These are phyloP conservation scores for Drosophila ananassae DNA, from an alignment of 1,140 invertebrate species.

Conservation along the genomic window DNA sequence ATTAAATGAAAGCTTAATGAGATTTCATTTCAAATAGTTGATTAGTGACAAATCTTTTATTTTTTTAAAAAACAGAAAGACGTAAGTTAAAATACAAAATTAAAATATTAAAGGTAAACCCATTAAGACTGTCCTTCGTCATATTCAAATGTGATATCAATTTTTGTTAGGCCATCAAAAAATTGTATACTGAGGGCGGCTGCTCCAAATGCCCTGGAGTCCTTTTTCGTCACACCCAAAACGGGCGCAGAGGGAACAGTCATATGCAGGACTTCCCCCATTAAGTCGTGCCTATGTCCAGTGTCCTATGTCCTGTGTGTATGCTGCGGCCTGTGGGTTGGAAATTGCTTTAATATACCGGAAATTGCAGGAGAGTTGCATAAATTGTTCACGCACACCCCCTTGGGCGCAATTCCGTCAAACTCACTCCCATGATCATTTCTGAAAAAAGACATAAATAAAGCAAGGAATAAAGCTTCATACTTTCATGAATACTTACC, in stretches of 20 bases:
- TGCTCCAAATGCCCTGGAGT: conserved; percentile 56
- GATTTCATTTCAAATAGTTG: conserved; percentile 1
- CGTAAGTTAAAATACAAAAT: not conserved
- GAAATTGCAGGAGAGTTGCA: conserved; percentile 81
- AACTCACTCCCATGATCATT: conserved; percentile 57
- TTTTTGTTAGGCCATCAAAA: conserved; percentile 16
- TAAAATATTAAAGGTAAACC: not conserved
- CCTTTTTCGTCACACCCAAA: conserved; percentile 57
- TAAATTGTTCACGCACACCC: conserved; percentile 80
- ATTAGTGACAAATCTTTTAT: too few relatives aligned
- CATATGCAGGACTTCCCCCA: conserved; percentile 68
- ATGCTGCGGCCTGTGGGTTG: conserved; percentile 53
- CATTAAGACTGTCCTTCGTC: not conserved
- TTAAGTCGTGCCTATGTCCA: conserved; percentile 62
- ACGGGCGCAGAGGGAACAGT: conserved; percentile 35
- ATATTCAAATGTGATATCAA: conserved; percentile 23
- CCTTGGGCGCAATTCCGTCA: conserved; percentile 70
- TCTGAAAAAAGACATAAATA: conserved; percentile 36
- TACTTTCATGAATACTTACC: too few relatives aligned
- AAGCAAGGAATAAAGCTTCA: not conserved
- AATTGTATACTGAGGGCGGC: conserved; percentile 5
- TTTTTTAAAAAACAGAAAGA: too few relatives aligned
- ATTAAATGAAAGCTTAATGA: conserved; percentile 31
- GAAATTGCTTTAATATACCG: conserved; percentile 82
- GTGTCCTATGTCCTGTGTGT: conserved; percentile 4